Base-by-base conservation (phyloP, 2,888 invertebrate species). In the Neocrepidodera transversa region DNA sequence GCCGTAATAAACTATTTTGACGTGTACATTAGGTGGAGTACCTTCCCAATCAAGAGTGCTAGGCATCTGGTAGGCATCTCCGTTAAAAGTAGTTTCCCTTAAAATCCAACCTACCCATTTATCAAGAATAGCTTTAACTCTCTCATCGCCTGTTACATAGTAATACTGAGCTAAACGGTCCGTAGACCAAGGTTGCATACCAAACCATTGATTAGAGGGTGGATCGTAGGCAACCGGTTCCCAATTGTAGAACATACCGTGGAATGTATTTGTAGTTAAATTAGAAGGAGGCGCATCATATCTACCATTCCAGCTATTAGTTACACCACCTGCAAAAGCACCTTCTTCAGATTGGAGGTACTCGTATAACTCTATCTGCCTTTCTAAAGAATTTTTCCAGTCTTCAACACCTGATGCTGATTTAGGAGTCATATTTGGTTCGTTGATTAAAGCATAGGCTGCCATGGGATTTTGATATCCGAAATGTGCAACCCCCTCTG, bases 401-500 rank as follows among this genome's bases (percentile, higher is more conserved):
- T 69, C 69, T 10, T 58, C 35, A 6, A 60, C 64, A 47, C 68
- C 69, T 16, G 67, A 65, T 3, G 66, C 23, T 32, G 66, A 61
- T 51, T 66, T 66, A 6, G 69, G 69, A 50, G 57, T 67, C 52
- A 69, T 38, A 42, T 45, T 55, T 6, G 59, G 50, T 16, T 65
- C 68, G 38, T 62, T 66, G 13, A 60, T 38, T 14, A 69, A 51
- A 38, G 65, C 69, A 40, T 64, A 69, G 1, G 69, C 69, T 11
- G 68, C 62, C 42, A 69, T 55, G 18, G 69, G 69, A 48, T 69
- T 69, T 42, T 69, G 69, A 38, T 69, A 69, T 42, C 68, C 69
- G 32, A 68, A 66, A 49, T 69, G 68, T 42, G 67, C 58, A 8
- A 65, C 52, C 11, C 66, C 67, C 56, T 68, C 68, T 56, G 64